A percentile compares a stretch with the other conserved stretches of the same genome.
These are phyloP conservation scores for Drosophila barbarae DNA, from an alignment of 2,888 invertebrate species.

Conservation along the genomic window DNA sequence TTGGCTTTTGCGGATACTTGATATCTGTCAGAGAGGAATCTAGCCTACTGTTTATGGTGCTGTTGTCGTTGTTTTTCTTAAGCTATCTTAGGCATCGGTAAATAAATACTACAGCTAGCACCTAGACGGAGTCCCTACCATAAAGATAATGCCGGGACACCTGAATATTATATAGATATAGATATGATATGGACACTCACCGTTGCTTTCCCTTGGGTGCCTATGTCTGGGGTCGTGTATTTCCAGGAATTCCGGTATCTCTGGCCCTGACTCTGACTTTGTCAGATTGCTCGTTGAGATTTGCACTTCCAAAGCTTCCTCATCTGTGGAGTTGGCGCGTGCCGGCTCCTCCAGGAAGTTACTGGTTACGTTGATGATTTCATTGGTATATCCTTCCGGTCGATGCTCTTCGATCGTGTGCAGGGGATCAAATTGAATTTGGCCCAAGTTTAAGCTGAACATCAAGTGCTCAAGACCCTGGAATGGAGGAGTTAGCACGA, in stretches of 20 bases:
- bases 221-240: slow-evolving; percentile 79
- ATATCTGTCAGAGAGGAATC: neutral
- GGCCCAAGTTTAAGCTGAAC: slow-evolving; percentile 84
- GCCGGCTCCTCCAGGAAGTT: slow-evolving; percentile 10
- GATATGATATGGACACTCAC: slow-evolving; percentile 64
- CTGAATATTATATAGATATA: no score
- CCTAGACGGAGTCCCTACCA: neutral
- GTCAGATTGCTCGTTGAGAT: slow-evolving; percentile 27
- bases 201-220: slow-evolving; percentile 78
- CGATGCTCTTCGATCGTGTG: slow-evolving; percentile 78
- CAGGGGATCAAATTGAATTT: slow-evolving; percentile 81
- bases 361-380: slow-evolving; percentile 24
- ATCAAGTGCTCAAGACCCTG: slow-evolving; percentile 86
- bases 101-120: slow-evolving; percentile 8
- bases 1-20: slow-evolving; percentile 3
- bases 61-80: slow-evolving; percentile 18
- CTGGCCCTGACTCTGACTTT: slow-evolving; percentile 18
- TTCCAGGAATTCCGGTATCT: slow-evolving; percentile 70
- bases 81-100: slow-evolving; percentile 2
- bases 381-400: slow-evolving; percentile 65
- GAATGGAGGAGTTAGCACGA: neutral
- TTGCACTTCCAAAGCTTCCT: slow-evolving; percentile 49
- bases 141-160: slow-evolving; percentile 15
- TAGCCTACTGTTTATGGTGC: slow-evolving; percentile 21
- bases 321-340: slow-evolving; percentile 42